Percentiles rank a stretch among this genome's conserved stretches.
phyloP scores from a whole-genome alignment of 1,140 invertebrate genomes.

The Saxidomus purpurata region DNA sequence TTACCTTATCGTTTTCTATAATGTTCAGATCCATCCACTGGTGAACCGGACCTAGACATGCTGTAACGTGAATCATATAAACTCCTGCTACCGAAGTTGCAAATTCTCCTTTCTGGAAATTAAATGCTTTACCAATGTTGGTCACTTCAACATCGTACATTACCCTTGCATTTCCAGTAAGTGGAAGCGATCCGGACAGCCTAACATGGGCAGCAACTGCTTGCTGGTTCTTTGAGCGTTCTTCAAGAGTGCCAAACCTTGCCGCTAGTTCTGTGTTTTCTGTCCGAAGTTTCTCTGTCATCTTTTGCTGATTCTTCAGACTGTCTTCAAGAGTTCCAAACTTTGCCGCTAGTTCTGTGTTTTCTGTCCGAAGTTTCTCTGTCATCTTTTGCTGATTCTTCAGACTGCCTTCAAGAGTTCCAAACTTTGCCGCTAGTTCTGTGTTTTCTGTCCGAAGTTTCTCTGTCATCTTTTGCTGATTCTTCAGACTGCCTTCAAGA shows the following conservation, averaged over 20 bases:
- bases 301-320: not conserved
- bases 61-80: not conserved
- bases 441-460: not conserved
- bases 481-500: not conserved
- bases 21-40: conserved; percentile 18
- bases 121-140: conserved; percentile 9
- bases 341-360: not conserved
- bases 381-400: not conserved
- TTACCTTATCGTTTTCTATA: not conserved
- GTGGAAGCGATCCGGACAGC: not conserved
- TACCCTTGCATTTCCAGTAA: not conserved
- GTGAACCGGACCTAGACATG: not conserved
- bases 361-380: not conserved
- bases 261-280: not conserved
- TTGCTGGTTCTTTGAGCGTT: not conserved
- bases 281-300: not conserved
- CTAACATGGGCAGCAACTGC: not conserved
- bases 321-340: not conserved
- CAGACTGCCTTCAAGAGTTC: not conserved
- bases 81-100: not conserved
- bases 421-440: not conserved
- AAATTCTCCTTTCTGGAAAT: not conserved
- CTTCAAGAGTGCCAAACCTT: not conserved
- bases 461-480: not conserved
- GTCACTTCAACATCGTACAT: conserved; percentile 19